Base-by-base conservation (phyloP, 2,888 invertebrate species). In the Nasonia oneida region DNA sequence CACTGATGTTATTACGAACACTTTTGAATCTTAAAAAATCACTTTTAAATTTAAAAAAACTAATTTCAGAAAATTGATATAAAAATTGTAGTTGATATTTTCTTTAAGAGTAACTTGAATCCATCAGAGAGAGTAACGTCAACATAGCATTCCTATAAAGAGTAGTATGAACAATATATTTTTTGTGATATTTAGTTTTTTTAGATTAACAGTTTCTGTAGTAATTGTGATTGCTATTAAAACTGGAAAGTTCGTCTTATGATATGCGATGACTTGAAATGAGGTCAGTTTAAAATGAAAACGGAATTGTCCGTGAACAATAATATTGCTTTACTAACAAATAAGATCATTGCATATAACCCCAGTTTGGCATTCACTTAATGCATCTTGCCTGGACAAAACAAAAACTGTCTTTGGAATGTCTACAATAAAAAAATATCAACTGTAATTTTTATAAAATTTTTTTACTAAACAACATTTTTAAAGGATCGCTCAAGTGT, bases 11-110 rank as follows among this genome's bases (percentile, higher is more conserved):
- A 78, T 76, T 83, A 70, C 64, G 70, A 77, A 50, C 61, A 61
- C 79, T 84, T 84, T 82, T 74, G 61, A 81, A 84, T 86, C 75
- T 84, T 84, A 79, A 87, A 86, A 85, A 79, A 84, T 74, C 53
- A 77, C 50, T 76, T 80, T 61, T 33, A 23, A 64, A 79, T 67
- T n/a, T 0, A 33, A 37, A n/a, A 71, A 77, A 53, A n/a, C 18
- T 80, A 0, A 47, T 42, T 29, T 23, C 2, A 18, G 61, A 76
- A 81, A 79, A n/a, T 74, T 77, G n/a, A 15, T 71, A 37, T 79
- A 29, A 12, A 57, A 80, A 71, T 67, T 85, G 29, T 84, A 70
- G 67, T 80, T 83, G 80, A 79, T 78, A 64, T 83, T 73, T 78
- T 50, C 15, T 5, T 81, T 64, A 50, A n/a, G 47, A 33, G 4